Evolutionary conservation across 1,140 invertebrate species (phyloP), one percentile per base, ranked within the genome.

Genomic region (Hyles euphorbiae): DNA sequence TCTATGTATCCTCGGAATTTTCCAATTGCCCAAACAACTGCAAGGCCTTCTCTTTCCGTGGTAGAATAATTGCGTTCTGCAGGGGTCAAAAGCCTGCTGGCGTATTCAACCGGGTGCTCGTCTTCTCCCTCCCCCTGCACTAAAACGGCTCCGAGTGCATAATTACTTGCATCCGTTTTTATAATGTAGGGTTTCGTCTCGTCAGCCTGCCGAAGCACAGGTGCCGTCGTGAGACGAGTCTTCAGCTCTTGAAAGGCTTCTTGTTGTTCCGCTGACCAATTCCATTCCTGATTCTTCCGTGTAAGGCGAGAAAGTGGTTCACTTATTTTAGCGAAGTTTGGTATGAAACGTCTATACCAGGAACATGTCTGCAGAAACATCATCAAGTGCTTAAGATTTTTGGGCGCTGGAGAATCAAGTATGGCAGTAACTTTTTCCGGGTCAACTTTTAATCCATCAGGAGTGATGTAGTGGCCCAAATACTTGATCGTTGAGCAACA

Each of bases 21-120:
- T 11, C 8, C 61, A 2, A 91, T 67, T 0, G 87, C 86, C 78
- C 80, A 89, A 2, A 92, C 68, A 3, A 92, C 72, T 0, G 90
- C 90, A 1, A 91, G 61, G 12, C 78, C 81, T 72, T 91, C 90
- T 52, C 78, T 36, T 36, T 36, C 36, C 36, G 36, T 36, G 3
- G 36, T 36, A 7, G 59, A 53, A 34, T 36, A 36, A 60, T 90
- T 90, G 36, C 57, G 59, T 68, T 93, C 91, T 2, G 85, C 65
- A 1, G 50, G 36, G 4, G 57, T 76, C 4, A 91, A 56, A 3
- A 74, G 62, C 5, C 87, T 61, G 50, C 81, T 40, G 8, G 53
- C 43, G 11, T 55, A 55, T 33, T 55, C 53, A 8, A 55, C 43
- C 4, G 53, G 53, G 2, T 11, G 5, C 44, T 55, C 53, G 6